Percentiles rank a stretch among this genome's conserved stretches.
These are phyloP conservation scores for Halictus quadricinctus DNA, from an alignment of 2,888 invertebrate species.

Conservation along the genomic window DNA sequence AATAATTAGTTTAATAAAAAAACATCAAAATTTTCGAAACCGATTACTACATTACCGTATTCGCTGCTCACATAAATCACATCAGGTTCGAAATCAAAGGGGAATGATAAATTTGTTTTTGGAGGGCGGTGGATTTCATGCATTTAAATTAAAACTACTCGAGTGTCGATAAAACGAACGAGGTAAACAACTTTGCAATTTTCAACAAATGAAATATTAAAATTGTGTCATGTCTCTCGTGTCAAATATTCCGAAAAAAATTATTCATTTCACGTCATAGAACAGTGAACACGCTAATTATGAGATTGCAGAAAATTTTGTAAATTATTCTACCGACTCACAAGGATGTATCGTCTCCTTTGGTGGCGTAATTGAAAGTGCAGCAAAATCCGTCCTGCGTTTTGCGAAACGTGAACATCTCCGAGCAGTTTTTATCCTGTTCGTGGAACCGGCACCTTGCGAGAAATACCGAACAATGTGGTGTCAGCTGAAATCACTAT, in stretches of 20 bases:
- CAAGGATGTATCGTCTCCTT: conserved; percentile 67
- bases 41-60: background rate
- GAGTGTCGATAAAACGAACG: background rate
- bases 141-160: background rate
- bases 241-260: background rate
- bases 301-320: background rate
- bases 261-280: background rate
- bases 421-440: conserved; percentile 69
- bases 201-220: background rate
- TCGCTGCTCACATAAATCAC: background rate
- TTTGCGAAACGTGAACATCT: conserved; percentile 83
- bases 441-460: conserved; percentile 83
- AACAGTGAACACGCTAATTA: background rate
- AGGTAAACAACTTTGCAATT: background rate
- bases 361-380: conserved; percentile 83
- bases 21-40: background rate
- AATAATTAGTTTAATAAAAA: background rate
- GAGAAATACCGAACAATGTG: conserved; percentile 84
- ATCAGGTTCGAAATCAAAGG: background rate
- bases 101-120: background rate
- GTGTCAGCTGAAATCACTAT: conserved; percentile 78
- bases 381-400: conserved; percentile 86
- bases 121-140: background rate
- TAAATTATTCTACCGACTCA: conserved; percentile 50
- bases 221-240: background rate